Evolutionary conservation across 2,888 invertebrate species (phyloP), one percentile per base, ranked within the genome.

Genomic region (Chalcis sispes): DNA sequence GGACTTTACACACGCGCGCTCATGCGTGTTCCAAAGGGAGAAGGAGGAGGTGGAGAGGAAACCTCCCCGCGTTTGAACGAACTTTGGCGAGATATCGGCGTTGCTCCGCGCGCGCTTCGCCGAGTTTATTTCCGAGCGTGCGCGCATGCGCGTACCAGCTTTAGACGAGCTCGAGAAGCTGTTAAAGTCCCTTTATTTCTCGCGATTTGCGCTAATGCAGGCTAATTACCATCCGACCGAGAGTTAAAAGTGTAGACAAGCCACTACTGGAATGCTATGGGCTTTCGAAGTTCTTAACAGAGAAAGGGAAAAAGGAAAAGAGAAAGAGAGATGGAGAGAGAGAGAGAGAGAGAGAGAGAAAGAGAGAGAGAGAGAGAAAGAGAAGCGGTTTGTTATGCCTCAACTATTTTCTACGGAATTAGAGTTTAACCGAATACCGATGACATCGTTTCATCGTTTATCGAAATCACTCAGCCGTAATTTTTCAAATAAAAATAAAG

Each of bases 221-320:
- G 84, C 84, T 85, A 86, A 86, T 87, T 87, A 86, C 83, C 80
- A 75, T 77, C 77, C 82, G 80, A 81, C 80, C 81, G 82, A 80
- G 84, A 85, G 84, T 85, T 84, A 83, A 85, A 86, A 85, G 85
- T 83, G 85, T 81, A 82, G 82, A 83, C 82, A 84, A 81, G 81
- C 83, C 80, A 79, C 81, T 72, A n/a, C n/a, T n/a, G n/a, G n/a
- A n/a, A n/a, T n/a, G 73, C 77, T 29, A 32, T 58, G 72, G 67
- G 40, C 40, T 23, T 48, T 23, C 52, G 66, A 66, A 42, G 56
- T 67, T 67, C 20, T 54, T 54, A 40, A 32, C 64, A 64, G 54
- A 72, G 32, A 29, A 15, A 15, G 59, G 3, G 58, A 20, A 32
- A 15, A 18, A 40, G 40, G 2, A 20, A 15, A 20, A 50, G 18